Percentiles rank a stretch among this genome's conserved stretches.
These are phyloP conservation scores for Drosophila koepferae DNA, from an alignment of 2,888 invertebrate genomes.

Conservation along the genomic window DNA sequence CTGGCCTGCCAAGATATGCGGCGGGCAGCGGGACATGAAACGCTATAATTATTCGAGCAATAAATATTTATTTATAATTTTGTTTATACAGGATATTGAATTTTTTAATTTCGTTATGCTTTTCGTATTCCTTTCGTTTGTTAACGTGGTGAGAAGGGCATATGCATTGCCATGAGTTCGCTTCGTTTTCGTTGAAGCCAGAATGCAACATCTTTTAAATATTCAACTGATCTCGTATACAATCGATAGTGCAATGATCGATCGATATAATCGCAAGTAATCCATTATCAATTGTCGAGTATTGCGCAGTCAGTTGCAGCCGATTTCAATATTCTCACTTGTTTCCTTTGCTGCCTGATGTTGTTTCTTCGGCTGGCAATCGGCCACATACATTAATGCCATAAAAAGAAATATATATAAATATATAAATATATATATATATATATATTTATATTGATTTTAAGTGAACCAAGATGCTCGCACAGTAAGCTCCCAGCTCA, in stretches of 20 bases:
- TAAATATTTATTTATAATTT: conserved; percentile 76
- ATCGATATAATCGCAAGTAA: too few relatives aligned
- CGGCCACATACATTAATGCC: conserved; percentile 2
- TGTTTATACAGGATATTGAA: conserved; percentile 78
- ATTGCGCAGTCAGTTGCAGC: neutral
- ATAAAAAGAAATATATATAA: conserved; percentile 6
- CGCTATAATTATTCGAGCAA: conserved; percentile 67
- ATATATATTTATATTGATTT: conserved; percentile 13
- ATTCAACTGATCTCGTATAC: too few relatives aligned
- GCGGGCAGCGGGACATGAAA: conserved; percentile 45
- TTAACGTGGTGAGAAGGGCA: neutral
- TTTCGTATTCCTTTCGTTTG: conserved; percentile 7
- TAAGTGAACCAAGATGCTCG: conserved; percentile 9
- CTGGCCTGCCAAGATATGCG: conserved; percentile 20
- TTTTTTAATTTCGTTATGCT: conserved; percentile 71
- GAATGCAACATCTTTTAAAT: too few relatives aligned
- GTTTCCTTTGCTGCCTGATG: conserved; percentile 6
- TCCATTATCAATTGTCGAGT: neutral
- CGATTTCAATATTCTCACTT: neutral
- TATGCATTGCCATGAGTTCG: neutral
- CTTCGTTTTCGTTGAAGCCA: too few relatives aligned
- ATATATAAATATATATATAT: conserved; percentile 10
- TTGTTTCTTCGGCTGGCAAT: conserved; percentile 16
- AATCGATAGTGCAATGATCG: too few relatives aligned
- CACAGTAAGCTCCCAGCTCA: neutral